Percentiles rank a stretch among this genome's conserved stretches.
phyloP scores from a whole-genome alignment of 2,797 vertebrate genomes.

The Periophthalmus magnuspinnatus region DNA sequence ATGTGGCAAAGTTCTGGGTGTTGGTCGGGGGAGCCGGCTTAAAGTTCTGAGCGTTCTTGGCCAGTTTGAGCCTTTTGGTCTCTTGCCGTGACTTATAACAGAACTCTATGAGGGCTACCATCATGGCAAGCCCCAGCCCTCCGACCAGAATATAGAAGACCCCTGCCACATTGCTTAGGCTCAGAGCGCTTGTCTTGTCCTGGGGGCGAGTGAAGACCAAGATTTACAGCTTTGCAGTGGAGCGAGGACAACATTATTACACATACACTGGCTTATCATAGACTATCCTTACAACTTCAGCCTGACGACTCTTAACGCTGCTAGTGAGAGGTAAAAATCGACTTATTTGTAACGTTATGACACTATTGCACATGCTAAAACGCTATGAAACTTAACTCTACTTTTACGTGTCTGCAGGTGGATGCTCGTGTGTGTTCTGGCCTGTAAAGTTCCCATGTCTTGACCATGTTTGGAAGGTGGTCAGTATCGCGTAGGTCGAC shows the following conservation, averaged over 20 bases:
- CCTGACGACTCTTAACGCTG: slow-evolving; percentile 29
- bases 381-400: slow-evolving; percentile 34
- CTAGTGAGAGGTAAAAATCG: slow-evolving; percentile 28
- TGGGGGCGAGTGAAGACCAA: slow-evolving; percentile 85
- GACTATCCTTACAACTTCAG: slow-evolving; percentile 38
- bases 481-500: slow-evolving; percentile 89
- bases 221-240: slow-evolving; percentile 81
- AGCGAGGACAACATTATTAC: slow-evolving; percentile 56
- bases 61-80: slow-evolving; percentile 99
- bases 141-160: slow-evolving; percentile 99
- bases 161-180: slow-evolving; percentile 99
- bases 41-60: slow-evolving; percentile 99
- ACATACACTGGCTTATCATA: slow-evolving; percentile 44
- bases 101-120: slow-evolving; percentile 99
- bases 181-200: slow-evolving; percentile 99
- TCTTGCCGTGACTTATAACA: slow-evolving; percentile 99
- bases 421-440: slow-evolving; percentile 68
- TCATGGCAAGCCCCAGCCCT: slow-evolving; percentile 99
- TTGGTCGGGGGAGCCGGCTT: slow-evolving; percentile 96
- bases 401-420: slow-evolving; percentile 53
- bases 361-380: slow-evolving; percentile 41
- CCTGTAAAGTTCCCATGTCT: slow-evolving; percentile 63
- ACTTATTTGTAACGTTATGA: slow-evolving; percentile 40
- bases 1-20: slow-evolving; percentile 99
- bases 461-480: slow-evolving; percentile 81